These are phyloP conservation scores for Daktulosphaira vitifoliae DNA, from an alignment of 1,140 invertebrate species.

Conservation along the genomic window DNA sequence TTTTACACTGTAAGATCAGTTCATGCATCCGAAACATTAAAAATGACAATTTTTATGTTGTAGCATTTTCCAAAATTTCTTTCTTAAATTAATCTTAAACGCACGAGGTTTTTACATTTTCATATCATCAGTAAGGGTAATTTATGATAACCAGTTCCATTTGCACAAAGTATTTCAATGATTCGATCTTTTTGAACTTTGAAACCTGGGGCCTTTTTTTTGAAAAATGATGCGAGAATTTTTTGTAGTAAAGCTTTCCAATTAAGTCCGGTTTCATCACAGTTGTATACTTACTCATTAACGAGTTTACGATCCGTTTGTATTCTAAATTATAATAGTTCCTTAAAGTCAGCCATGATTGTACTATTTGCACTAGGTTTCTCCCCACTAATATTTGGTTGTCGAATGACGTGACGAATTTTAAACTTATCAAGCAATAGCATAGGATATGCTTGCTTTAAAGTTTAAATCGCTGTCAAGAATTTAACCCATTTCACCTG, in stretches of 20 bases:
- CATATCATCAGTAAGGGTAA: constrained; percentile 35
- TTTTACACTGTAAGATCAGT: no score
- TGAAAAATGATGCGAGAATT: constrained; percentile 37
- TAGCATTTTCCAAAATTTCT: no score
- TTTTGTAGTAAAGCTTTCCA: constrained; percentile 39
- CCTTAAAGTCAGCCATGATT: constrained; percentile 26
- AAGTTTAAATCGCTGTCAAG: no score
- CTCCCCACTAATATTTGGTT: constrained; percentile 36
- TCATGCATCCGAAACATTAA: no score
- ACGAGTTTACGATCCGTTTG: constrained; percentile 3
- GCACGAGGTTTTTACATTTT: no score
- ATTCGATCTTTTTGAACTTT: background rate
- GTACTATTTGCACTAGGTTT: constrained; percentile 34
- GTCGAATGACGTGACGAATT: constrained; percentile 34
- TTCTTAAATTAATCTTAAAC: no score
- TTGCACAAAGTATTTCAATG: background rate
- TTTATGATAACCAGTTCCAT: constrained; percentile 27
- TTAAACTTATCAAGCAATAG: constrained; percentile 41
- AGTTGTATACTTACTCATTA: constrained; percentile 40
- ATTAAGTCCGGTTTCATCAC: constrained; percentile 41
- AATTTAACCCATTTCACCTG: no score
- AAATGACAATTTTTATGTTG: no score
- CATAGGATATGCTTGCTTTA: constrained; percentile 41
- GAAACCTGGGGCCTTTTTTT: background rate
- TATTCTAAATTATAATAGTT: constrained; percentile 13